Percentiles rank a stretch among this genome's conserved stretches.
Conservation (phyloP, 2,113 vertebrate genomes). For the Tragelaphus imberbis region DNA sequence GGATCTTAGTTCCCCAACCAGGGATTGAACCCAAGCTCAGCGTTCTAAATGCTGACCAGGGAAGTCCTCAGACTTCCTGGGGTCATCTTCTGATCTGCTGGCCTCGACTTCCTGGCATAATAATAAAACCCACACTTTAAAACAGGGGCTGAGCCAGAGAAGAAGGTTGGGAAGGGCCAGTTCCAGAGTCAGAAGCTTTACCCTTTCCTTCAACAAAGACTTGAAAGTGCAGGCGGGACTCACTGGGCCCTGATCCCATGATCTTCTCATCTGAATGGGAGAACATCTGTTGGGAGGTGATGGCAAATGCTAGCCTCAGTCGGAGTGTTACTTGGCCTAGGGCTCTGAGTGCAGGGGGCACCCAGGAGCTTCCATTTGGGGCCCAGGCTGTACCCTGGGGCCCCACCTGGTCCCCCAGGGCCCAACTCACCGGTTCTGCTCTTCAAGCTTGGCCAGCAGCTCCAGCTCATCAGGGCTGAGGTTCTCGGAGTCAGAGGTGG, state of each 20-base stretch:
- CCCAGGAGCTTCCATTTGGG: neutral
- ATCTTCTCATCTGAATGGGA: neutral
- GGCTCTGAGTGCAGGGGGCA: neutral
- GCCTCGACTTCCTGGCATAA: neutral
- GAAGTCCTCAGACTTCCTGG: neutral
- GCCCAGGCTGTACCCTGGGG: neutral
- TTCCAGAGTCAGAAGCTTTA: neutral
- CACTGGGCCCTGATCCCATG: neutral
- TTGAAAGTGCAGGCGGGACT: neutral
- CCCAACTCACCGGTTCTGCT: constrained; percentile 91
- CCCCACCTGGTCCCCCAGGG: rapidly evolving
- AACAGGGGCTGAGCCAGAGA: neutral
- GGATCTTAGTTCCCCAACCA: neutral
- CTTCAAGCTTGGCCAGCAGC: constrained; percentile 95
- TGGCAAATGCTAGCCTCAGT: neutral
- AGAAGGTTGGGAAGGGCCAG: neutral
- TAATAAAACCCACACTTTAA: neutral
- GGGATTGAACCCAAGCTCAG: neutral
- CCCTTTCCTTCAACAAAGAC: neutral
- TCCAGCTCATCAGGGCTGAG: constrained; percentile 95
- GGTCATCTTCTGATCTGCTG: neutral
- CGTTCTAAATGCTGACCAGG: neutral
- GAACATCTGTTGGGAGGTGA: neutral
- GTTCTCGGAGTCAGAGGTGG: constrained; percentile 92
- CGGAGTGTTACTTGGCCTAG: neutral